Evolutionary conservation across 1,140 invertebrate species (phyloP).

Genomic region (Drosophila funebris): DNA sequence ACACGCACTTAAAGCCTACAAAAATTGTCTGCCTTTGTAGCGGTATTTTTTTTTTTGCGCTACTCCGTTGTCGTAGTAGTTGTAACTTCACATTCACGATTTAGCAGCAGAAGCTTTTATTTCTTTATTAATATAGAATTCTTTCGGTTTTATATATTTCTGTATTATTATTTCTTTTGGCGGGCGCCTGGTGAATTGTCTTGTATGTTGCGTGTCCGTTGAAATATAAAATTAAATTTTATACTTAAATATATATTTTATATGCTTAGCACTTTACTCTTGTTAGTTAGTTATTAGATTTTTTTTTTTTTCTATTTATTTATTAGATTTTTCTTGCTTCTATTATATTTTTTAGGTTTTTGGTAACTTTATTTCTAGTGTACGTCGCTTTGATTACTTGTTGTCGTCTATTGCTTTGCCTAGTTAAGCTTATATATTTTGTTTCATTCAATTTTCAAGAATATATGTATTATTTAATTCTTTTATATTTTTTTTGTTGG

Average conservation of each 20-base stretch:
- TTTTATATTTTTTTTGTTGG: constrained; percentile 58
- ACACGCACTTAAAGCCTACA: neutral
- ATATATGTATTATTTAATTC: constrained; percentile 6
- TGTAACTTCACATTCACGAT: neutral
- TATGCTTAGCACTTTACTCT: neutral
- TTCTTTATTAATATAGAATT: neutral
- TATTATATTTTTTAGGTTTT: too few relatives aligned
- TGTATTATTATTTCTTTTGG: neutral
- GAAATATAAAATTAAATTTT: too few relatives aligned
- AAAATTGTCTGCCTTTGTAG: neutral
- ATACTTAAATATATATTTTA: neutral
- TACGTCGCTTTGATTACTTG: constrained; percentile 9
- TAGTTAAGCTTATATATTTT: constrained; percentile 13
- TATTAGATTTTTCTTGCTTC: neutral
- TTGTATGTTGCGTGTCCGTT: neutral
- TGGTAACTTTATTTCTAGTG: constrained; percentile 22
- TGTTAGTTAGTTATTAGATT: neutral
- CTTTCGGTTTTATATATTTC: neutral
- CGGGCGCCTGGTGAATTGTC: neutral
- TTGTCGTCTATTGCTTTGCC: constrained; percentile 23
- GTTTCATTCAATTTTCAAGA: constrained; percentile 6
- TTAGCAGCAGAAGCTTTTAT: neutral
- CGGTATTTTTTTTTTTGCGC: constrained; percentile 9
- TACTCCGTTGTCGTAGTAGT: neutral
- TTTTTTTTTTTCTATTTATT: neutral